phyloP scores from a whole-genome alignment of 2,888 invertebrate genomes.

The Dynastes hyllus region DNA sequence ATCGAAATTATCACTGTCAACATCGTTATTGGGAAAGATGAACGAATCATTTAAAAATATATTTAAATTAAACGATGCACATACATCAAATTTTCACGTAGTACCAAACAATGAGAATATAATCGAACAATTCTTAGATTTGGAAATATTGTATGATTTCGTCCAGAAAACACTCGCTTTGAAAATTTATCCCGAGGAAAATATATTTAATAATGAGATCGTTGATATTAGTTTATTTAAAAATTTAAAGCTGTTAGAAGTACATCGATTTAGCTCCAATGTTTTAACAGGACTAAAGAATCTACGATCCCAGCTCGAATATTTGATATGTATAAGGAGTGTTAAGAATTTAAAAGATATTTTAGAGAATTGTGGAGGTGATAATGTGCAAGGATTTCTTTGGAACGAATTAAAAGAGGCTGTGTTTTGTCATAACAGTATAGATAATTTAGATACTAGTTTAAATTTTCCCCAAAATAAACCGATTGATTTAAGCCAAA shows the following conservation, averaged over 20 bases:
- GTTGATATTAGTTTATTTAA: conserved; percentile 77
- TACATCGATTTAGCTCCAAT: conserved; percentile 74
- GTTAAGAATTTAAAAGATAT: conserved; percentile 70
- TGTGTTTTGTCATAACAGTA: conserved; percentile 75
- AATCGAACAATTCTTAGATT: conserved; percentile 73
- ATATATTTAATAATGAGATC: conserved; percentile 59
- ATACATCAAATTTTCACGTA: conserved; percentile 69
- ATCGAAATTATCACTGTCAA: conserved; percentile 75
- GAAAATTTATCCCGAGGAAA: conserved; percentile 71
- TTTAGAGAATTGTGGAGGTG: conserved; percentile 75
- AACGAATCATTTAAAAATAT: conserved; percentile 74
- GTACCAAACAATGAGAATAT: conserved; percentile 64
- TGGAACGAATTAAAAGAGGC: conserved; percentile 77
- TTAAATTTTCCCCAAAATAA: no score
- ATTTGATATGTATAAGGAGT: conserved; percentile 72
- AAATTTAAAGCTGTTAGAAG: conserved; percentile 73
- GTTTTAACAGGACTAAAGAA: conserved; percentile 75
- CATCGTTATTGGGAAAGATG: conserved; percentile 72
- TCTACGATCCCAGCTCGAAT: conserved; percentile 75
- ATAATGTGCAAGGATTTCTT: conserved; percentile 74
- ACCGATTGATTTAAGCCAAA: conserved; percentile 78
- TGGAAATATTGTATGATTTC: conserved; percentile 78
- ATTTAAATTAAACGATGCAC: conserved; percentile 69
- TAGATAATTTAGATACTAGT: conserved; percentile 73
- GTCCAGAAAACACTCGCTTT: conserved; percentile 76